Base-by-base conservation (phyloP, 2,797 vertebrate species). In the Falco peregrinus region DNA sequence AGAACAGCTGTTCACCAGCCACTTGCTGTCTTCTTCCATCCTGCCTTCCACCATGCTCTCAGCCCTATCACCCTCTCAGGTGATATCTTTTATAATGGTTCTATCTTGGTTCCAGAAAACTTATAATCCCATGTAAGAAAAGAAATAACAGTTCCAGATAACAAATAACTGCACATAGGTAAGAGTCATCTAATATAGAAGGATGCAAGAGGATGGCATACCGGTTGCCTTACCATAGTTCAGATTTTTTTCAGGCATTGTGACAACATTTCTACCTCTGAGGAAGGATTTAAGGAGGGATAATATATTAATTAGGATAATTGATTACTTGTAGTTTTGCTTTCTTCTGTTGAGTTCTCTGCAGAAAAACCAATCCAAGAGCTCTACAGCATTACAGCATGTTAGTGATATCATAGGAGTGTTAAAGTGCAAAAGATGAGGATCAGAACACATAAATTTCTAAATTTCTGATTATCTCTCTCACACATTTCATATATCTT, bases 401-500 rank as follows among this genome's bases (percentile, higher is more conserved):
- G 21, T 85, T 81, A 92, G 74, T 96, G 90, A 87, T 87, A 81
- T 61, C 31, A 67, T 13, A 35, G 11, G 39, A 84, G 45, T 54
- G 70, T 88, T 81, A 65, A 81, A 92, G 64, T 73, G 53, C 31
- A 73, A 84, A 95, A 88, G 41, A 81, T 91, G 80, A 94, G 47
- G 31, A 78, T 87, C 41, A 35, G 76, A 67, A 65, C 43, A 81
- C 43, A 63, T 15, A 43, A 47, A 48, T 56, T 87, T 85, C 90
- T 91, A 61, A 89, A 94, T 73, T 84, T 57, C 28, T 76, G 51
- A 61, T 73, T 78, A 57, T 37, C 60, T 84, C 10, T 80, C 63
- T 92, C 82, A 68, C 21, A 69, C 17, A 59, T 82, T 92, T 74
- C 11, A 43, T 43, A 11, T 43, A 28, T 64, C n/a, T 95, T 90